A percentile compares a stretch with the other conserved stretches of the same genome.
Evolutionary conservation across 2,113 vertebrate species (phyloP).

Genomic region (Chlorodrepanis virens): DNA sequence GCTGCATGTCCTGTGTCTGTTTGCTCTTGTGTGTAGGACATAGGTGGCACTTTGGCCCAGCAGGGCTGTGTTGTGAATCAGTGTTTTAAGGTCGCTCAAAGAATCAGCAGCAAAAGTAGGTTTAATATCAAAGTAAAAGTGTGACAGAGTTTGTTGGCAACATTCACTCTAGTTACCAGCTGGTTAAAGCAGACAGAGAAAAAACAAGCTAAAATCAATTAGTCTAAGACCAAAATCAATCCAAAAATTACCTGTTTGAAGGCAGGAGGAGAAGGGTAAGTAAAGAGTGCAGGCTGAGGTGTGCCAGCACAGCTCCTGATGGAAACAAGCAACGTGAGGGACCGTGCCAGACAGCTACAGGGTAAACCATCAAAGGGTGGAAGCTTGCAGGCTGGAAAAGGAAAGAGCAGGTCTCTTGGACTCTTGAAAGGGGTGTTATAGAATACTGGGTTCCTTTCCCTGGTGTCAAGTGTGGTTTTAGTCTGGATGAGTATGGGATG

Average conservation of each 20-base stretch:
- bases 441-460: background rate
- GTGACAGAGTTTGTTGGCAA: background rate
- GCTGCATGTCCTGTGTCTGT: background rate
- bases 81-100: background rate
- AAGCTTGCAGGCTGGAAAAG: background rate
- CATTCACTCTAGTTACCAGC: background rate
- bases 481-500: rapidly evolving
- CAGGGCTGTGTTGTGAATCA: background rate
- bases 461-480: background rate
- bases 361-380: background rate
- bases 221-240: background rate
- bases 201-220: background rate
- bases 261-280: background rate
- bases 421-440: background rate
- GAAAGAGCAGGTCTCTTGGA: background rate
- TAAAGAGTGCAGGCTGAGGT: background rate
- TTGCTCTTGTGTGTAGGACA: background rate
- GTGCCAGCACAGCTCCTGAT: rapidly evolving
- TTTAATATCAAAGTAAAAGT: background rate
- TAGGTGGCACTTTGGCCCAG: background rate
- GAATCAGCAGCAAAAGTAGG: background rate
- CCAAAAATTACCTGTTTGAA: background rate
- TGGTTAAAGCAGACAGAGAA: background rate
- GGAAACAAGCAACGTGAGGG: rapidly evolving
- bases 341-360: background rate